These are phyloP conservation scores for Erythrocercus mccallii DNA, from an alignment of 2,113 vertebrate species.

Conservation along the genomic window DNA sequence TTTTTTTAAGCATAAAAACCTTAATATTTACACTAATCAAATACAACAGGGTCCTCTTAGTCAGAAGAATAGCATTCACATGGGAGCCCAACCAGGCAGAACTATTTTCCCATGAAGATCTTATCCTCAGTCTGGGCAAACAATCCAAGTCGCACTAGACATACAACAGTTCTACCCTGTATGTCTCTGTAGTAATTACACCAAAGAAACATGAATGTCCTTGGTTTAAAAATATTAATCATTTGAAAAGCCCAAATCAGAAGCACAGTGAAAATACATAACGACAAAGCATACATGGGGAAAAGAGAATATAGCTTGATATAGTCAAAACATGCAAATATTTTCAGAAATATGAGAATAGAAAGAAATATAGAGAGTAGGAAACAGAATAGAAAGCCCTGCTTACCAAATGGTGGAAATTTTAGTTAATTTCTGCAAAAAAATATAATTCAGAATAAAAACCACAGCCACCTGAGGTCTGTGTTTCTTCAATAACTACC, in stretches of 20 bases:
- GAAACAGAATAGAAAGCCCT: not conserved
- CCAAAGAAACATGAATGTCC: not conserved
- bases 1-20: not conserved
- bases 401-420: not conserved
- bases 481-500: not conserved
- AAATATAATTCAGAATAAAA: not conserved
- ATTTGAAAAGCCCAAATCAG: not conserved
- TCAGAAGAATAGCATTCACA: not conserved
- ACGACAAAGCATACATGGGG: not conserved
- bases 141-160: not conserved
- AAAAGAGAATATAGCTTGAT: not conserved
- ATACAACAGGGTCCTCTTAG: not conserved
- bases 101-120: slow-evolving; percentile 25
- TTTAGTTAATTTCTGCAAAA: not conserved
- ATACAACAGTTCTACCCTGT: not conserved
- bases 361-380: not conserved
- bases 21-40: slow-evolving; percentile 26
- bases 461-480: not conserved
- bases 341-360: not conserved
- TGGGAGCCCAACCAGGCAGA: not conserved
- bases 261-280: not conserved
- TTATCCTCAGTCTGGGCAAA: slow-evolving; percentile 2
- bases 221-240: not conserved
- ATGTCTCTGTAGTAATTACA: not conserved
- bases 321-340: not conserved